Base-by-base conservation (phyloP, 2,113 vertebrate species). In the Eulemur macaco region DNA sequence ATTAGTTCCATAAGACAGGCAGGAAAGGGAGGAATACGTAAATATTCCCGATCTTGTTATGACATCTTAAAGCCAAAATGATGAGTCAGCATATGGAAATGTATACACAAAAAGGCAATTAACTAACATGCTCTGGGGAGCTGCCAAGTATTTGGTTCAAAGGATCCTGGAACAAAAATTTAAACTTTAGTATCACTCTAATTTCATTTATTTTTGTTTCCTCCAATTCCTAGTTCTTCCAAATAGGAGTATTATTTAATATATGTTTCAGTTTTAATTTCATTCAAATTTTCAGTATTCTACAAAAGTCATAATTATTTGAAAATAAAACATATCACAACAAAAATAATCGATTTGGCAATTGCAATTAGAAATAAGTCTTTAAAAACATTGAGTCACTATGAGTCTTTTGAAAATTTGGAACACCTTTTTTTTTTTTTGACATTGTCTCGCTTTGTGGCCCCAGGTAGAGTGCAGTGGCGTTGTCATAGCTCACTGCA, bases 71-170 rank as follows among this genome's bases (percentile, higher is more conserved):
- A 95, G 71, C n/a, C 71, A 82, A 71, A 95, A 88, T 3, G 45
- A 78, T 45, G 74, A 92, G 42, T 71, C 6, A 86, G 92, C 50
- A 27, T 77, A 95, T 92, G 78, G 88, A 96, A 84, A 97, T 93
- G 60, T 47, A 76, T 78, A 96, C 52, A 86, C 82, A 77, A 84
- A 97, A 91, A 94, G 86, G 69, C 85, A 95, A 93, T 92, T 89
- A 89, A 56, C 50, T 89, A 89, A 56, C 50, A 68, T 56, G 68
- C 56, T 87, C 29, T 92, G 93, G 68, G 68, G 29, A 78, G 73
- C 91, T 89, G 86, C 89, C 93, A 96, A 89, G 54, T 23, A 47
- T 77, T 74, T 93, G 76, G n/a, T 93, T 89, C 73, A 96, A 93
- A 91, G 93, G 31, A 86, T 80, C 56, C 86, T 84, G 31, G 54